Evolutionary conservation across 2,797 vertebrate genomes (phyloP).

Genomic region (Kryptolebias ocellatus): DNA sequence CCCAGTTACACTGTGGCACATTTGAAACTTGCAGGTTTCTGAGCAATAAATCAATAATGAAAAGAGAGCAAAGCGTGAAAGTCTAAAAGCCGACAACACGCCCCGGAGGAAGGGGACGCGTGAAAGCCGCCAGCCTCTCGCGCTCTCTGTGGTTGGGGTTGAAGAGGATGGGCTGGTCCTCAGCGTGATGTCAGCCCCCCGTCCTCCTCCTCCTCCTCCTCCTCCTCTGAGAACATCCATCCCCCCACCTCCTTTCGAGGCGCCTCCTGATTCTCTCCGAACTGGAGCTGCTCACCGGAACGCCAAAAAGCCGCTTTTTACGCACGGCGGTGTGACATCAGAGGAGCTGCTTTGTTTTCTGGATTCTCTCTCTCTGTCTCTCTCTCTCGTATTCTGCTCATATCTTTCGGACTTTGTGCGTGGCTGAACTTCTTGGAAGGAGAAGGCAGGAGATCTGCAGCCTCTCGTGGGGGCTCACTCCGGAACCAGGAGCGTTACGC

Average conservation of each 20-base stretch:
- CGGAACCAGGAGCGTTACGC: constrained; percentile 52
- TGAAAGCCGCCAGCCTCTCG: too few relatives aligned
- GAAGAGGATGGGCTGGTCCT: constrained; percentile 59
- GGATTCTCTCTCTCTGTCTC: neutral
- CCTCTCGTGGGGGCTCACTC: constrained; percentile 6
- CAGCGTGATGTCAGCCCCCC: constrained; percentile 70
- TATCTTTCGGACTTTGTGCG: too few relatives aligned
- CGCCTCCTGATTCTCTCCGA: constrained; percentile 33
- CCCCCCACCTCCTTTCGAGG: constrained; percentile 40
- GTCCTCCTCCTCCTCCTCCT: constrained; percentile 16
- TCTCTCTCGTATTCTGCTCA: too few relatives aligned
- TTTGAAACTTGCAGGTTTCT: too few relatives aligned
- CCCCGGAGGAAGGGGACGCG: neutral
- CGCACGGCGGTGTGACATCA: constrained; percentile 45
- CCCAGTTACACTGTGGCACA: too few relatives aligned
- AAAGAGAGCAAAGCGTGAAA: too few relatives aligned
- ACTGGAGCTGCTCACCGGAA: constrained; percentile 33
- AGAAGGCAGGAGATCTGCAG: constrained; percentile 1
- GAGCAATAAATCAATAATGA: too few relatives aligned
- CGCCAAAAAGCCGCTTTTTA: constrained; percentile 52
- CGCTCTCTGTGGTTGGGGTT: constrained; percentile 5
- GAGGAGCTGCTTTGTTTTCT: neutral
- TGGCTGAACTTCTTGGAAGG: too few relatives aligned
- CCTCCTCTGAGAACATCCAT: constrained; percentile 52
- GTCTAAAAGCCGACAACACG: constrained; percentile 2